A percentile compares a stretch with the other conserved stretches of the same genome.
These are phyloP conservation scores for Phaethon lepturus DNA, from an alignment of 2,113 vertebrate genomes.

Conservation along the genomic window DNA sequence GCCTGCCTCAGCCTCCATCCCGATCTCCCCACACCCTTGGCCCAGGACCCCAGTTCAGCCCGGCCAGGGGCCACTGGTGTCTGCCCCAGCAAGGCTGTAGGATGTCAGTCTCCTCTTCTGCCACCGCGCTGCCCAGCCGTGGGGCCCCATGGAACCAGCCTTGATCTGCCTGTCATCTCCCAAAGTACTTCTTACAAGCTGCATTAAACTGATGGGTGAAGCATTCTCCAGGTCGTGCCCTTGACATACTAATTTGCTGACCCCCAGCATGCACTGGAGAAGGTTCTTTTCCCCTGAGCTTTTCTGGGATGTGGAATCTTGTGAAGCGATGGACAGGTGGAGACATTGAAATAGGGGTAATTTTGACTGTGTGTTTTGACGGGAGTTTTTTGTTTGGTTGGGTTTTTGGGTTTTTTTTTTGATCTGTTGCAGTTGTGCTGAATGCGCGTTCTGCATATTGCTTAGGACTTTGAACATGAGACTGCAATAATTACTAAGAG, in stretches of 20 bases:
- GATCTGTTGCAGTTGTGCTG: background rate
- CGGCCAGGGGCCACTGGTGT: rapidly evolving
- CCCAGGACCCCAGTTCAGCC: background rate
- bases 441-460: background rate
- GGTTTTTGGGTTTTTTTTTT: background rate
- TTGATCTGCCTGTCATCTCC: rapidly evolving
- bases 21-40: background rate
- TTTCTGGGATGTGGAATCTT: rapidly evolving
- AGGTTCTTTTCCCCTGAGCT: background rate
- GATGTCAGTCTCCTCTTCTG: background rate
- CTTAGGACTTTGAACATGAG: background rate
- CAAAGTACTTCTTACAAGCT: background rate
- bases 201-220: background rate
- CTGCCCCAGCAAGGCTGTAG: too few relatives aligned
- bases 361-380: background rate
- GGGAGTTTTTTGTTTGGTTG: rapidly evolving
- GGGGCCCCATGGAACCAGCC: background rate
- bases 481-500: background rate
- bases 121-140: rapidly evolving
- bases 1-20: background rate
- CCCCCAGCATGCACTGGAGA: background rate
- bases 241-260: background rate
- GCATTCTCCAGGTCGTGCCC: background rate
- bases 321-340: background rate
- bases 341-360: background rate